These are phyloP conservation scores for Hydropsyche betteni DNA, from an alignment of 2,888 invertebrate species.

Conservation along the genomic window DNA sequence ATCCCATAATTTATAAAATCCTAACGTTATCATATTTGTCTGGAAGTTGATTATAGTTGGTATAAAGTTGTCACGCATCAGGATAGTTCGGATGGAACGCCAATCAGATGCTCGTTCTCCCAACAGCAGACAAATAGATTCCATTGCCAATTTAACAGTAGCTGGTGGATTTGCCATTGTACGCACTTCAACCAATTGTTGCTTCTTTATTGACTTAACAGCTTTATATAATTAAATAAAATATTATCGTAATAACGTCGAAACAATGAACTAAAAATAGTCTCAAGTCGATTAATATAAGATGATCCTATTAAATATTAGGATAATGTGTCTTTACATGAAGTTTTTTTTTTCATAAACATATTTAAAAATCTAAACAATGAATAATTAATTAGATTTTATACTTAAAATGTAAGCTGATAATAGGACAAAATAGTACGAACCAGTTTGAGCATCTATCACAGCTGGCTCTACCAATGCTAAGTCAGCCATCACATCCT, in stretches of 20 bases:
- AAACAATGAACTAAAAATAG: constrained; percentile 31
- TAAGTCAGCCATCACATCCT: constrained; percentile 94
- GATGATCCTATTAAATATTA: neutral
- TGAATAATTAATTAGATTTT: neutral
- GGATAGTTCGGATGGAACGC: constrained; percentile 90
- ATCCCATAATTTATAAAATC: constrained; percentile 54
- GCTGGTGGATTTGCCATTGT: constrained; percentile 95
- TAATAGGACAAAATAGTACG: constrained; percentile 53
- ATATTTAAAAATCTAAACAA: neutral
- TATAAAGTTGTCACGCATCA: constrained; percentile 96
- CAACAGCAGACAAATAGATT: constrained; percentile 92
- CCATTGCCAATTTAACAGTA: constrained; percentile 91
- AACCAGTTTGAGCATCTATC: constrained; percentile 96
- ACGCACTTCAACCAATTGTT: constrained; percentile 92
- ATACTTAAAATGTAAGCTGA: neutral
- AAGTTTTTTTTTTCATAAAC: constrained; percentile 15
- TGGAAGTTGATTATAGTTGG: constrained; percentile 93
- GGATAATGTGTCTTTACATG: constrained; percentile 31
- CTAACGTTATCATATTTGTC: constrained; percentile 92
- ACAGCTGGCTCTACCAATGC: constrained; percentile 99
- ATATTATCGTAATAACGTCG: neutral
- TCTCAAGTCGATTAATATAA: constrained; percentile 2
- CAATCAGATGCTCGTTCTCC: constrained; percentile 92
- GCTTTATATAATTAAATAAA: constrained; percentile 63
- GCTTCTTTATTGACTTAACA: constrained; percentile 95